Base-by-base conservation (phyloP, 2,797 vertebrate genomes). In the Argyrosomus regius region DNA sequence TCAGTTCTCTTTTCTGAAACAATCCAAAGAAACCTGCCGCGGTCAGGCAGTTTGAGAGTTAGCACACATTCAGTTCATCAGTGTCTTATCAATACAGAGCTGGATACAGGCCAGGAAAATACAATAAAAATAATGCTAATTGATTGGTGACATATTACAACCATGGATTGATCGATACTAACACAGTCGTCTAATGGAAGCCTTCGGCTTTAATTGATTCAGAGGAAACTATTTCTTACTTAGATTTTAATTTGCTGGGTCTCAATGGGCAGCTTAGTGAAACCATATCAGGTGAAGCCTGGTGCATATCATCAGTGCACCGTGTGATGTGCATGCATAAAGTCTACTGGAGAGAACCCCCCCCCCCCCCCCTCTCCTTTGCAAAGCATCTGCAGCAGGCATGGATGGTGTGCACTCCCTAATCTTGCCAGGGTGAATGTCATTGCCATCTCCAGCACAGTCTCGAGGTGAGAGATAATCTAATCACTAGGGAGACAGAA, bases 391-490 rank as follows among this genome's bases (percentile, higher is more conserved):
- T 31, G 28, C 31, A 57, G 58, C 72, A 67, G 75, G 13, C 41
- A 7, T 58, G 35, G 52, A 68, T 83, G 67, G 54, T 77, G 69
- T 65, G 65, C 52, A 10, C 75, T 22, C 43, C 57, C 56, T 76
- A 83, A 86, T 80, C 78, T 75, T 13, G 39, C 71, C 64, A 18
- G 41, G 53, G 77, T 84, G 78, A 83, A 87, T 76, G 80, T 81
- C 84, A 74, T 20, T 59, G 77, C 67, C 73, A 63, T 81, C 72
- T 72, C 56, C 28, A 14, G 77, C 11, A 3, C 17, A 28, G 67
- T 80, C 2, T 10, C 28, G 8, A 83, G 77, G 78, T 73, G 83
- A 84, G 59, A 75, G 72, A 85, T 86, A 87, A 92, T 88, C 84
- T 85, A 82, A 91, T 88, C 85, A 84, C 68, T 5, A 78, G 69